A percentile compares a stretch with the other conserved stretches of the same genome.
Evolutionary conservation across 1,140 invertebrate genomes (phyloP).

Genomic region (Drosophila takahashii): DNA sequence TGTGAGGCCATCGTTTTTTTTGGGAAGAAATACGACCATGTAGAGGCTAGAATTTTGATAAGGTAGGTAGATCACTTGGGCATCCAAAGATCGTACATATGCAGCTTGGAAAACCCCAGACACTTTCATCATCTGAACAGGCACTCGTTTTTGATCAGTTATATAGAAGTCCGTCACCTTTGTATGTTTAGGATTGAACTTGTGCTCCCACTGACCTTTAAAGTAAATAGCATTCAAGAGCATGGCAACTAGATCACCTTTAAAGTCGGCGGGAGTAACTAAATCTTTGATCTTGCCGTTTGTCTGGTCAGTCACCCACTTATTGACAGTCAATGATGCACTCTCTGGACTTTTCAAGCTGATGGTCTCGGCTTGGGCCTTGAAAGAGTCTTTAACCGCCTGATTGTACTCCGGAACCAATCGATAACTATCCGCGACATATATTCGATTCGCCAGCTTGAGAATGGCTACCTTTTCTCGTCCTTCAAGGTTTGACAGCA

Average conservation of each 20-base stretch:
- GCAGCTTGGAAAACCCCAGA: too few relatives aligned
- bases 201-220: slow-evolving; percentile 38
- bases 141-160: neutral
- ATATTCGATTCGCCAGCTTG: slow-evolving; percentile 71
- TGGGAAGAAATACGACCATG: too few relatives aligned
- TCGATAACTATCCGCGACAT: slow-evolving; percentile 42
- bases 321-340: slow-evolving; percentile 85
- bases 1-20: too few relatives aligned
- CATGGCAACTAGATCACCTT: slow-evolving; percentile 71
- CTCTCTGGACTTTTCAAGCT: slow-evolving; percentile 79
- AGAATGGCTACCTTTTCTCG: slow-evolving; percentile 53
- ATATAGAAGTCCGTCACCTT: too few relatives aligned
- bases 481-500: neutral
- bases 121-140: too few relatives aligned
- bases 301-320: slow-evolving; percentile 86
- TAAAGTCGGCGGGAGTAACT: slow-evolving; percentile 43
- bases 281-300: slow-evolving; percentile 86
- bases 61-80: too few relatives aligned
- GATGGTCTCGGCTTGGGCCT: slow-evolving; percentile 74
- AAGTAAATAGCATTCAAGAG: slow-evolving; percentile 89
- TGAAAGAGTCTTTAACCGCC: slow-evolving; percentile 56
- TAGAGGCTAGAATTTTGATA: too few relatives aligned
- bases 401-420: slow-evolving; percentile 41
- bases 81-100: neutral
- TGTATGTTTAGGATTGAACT: too few relatives aligned